phyloP scores from a whole-genome alignment of 2,888 invertebrate species.

The Leucophora obtusa region DNA sequence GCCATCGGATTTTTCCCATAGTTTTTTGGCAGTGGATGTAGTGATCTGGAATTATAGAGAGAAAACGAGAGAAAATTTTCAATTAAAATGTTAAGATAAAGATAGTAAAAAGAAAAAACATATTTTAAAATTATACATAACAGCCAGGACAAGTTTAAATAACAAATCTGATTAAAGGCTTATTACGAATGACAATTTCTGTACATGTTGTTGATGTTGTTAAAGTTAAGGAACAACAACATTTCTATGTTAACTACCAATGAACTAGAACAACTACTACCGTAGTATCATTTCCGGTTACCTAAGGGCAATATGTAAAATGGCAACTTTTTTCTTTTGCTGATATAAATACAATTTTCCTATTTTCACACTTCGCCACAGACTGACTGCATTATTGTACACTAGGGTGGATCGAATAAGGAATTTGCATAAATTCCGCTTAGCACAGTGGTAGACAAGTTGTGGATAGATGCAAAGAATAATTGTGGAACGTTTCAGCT shows the following conservation, averaged over 20 bases:
- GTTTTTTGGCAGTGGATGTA: constrained; percentile 94
- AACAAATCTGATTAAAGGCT: not conserved
- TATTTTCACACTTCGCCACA: constrained; percentile 34
- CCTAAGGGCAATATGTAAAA: constrained; percentile 1
- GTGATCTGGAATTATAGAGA: constrained; percentile 84
- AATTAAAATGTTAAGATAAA: constrained; percentile 7
- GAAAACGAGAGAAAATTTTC: constrained; percentile 22
- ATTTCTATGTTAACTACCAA: not conserved
- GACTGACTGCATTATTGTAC: not conserved
- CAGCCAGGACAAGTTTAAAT: not conserved
- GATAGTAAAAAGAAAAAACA: constrained; percentile 22
- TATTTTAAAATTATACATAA: not conserved
- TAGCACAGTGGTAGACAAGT: too few species aligned
- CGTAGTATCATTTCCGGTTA: constrained; percentile 1
- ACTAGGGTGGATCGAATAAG: too few species aligned
- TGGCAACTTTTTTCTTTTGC: not conserved
- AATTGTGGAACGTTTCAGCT: too few species aligned
- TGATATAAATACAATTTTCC: constrained; percentile 1
- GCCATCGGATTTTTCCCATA: constrained; percentile 92
- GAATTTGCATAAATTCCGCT: too few species aligned
- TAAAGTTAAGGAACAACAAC: not conserved
- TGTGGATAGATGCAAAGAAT: too few species aligned
- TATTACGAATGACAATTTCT: not conserved
- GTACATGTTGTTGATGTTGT: not conserved
- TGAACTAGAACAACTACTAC: not conserved